Evolutionary conservation across 2,888 invertebrate genomes (phyloP).

Genomic region (Cephus rjabovi): DNA sequence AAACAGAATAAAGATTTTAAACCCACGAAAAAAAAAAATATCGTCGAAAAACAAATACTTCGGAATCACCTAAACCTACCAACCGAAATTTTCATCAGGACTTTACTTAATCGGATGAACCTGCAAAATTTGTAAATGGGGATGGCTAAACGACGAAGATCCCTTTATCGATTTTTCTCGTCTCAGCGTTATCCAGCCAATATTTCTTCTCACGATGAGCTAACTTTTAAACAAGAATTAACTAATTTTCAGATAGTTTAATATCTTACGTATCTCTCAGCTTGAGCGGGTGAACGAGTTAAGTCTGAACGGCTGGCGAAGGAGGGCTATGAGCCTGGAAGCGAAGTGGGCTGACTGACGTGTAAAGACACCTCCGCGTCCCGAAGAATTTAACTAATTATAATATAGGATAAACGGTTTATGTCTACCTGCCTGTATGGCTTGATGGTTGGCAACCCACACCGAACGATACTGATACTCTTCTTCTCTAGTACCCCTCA

Average conservation of each 20-base stretch:
- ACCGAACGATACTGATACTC: slow-evolving; percentile 59
- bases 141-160: neutral
- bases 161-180: neutral
- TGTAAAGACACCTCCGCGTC: slow-evolving; percentile 65
- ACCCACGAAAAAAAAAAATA: neutral
- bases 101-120: neutral
- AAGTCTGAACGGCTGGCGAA: slow-evolving; percentile 57
- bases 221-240: slow-evolving; percentile 64
- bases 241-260: slow-evolving; percentile 65
- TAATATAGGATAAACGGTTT: slow-evolving; percentile 66
- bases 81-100: neutral
- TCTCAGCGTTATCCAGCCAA: slow-evolving; percentile 24
- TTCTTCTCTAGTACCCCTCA: slow-evolving; percentile 10
- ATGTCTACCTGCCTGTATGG: slow-evolving; percentile 49
- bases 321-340: slow-evolving; percentile 59
- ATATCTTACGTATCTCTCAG: slow-evolving; percentile 57
- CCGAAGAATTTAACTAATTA: slow-evolving; percentile 66
- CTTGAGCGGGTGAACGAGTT: slow-evolving; percentile 58
- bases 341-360: slow-evolving; percentile 64
- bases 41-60: neutral
- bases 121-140: neutral
- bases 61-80: neutral
- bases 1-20: neutral
- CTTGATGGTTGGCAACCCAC: slow-evolving; percentile 47
- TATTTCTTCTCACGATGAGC: slow-evolving; percentile 38